Percentiles rank a stretch among this genome's conserved stretches.
These are phyloP conservation scores for Pagrus major DNA, from an alignment of 2,113 vertebrate species.

Conservation along the genomic window DNA sequence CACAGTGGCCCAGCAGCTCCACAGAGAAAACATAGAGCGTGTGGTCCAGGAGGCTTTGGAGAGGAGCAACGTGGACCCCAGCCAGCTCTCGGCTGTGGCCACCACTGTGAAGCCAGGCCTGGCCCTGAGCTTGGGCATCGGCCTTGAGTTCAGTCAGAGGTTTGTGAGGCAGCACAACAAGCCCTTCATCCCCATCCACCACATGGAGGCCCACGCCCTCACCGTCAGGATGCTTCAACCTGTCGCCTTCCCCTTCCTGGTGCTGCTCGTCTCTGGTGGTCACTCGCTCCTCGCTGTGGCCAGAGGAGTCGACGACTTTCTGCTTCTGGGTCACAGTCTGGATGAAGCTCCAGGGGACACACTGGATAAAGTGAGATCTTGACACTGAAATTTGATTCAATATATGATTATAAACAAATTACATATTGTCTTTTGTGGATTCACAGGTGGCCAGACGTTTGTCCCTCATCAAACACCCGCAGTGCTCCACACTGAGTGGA, in stretches of 20 bases:
- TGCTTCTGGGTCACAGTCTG: slow-evolving; percentile 90
- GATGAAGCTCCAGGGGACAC: slow-evolving; percentile 94
- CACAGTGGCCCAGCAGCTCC: slow-evolving; percentile 90
- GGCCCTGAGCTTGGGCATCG: slow-evolving; percentile 89
- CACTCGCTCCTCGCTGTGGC: slow-evolving; percentile 93
- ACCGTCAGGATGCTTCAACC: slow-evolving; percentile 88
- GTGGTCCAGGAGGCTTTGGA: slow-evolving; percentile 89
- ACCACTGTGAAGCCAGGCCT: slow-evolving; percentile 94
- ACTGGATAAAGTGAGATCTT: slow-evolving; percentile 91
- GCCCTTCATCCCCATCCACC: slow-evolving; percentile 96
- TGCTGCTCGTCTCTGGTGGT: slow-evolving; percentile 94
- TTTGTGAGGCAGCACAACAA: slow-evolving; percentile 86
- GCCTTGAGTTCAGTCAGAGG: slow-evolving; percentile 87
- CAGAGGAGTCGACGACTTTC: slow-evolving; percentile 91
- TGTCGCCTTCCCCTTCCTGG: slow-evolving; percentile 93
- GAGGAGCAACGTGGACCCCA: slow-evolving; percentile 79
- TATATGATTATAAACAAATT: neutral
- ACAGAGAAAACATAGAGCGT: slow-evolving; percentile 88
- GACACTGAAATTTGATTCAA: neutral
- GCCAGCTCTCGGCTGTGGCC: slow-evolving; percentile 89
- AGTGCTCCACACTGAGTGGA: slow-evolving; percentile 88
- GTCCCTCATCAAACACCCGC: slow-evolving; percentile 87
- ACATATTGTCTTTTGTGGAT: neutral
- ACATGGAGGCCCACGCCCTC: slow-evolving; percentile 98
- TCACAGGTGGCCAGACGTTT: slow-evolving; percentile 92